Base-by-base conservation (phyloP, 2,888 invertebrate species). In the Psococerastis gibbosa region DNA sequence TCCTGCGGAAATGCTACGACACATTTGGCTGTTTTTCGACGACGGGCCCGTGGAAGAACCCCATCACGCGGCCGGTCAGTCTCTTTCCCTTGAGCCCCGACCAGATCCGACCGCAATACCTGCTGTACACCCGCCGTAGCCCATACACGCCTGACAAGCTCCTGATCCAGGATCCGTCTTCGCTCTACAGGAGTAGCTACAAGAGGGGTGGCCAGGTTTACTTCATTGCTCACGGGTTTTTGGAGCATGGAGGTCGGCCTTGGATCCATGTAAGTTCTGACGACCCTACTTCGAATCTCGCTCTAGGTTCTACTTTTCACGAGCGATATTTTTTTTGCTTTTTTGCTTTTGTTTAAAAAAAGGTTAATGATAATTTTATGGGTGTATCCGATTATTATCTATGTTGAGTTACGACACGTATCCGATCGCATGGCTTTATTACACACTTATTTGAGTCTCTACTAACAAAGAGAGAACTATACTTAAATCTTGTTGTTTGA, bases 221-320 rank as follows among this genome's bases (percentile, higher is more conserved):
- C 56, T 64, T 88, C 47, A 70, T 92, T 47, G 70, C 81, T 2
- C 92, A 92, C 55, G 92, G 91, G 1, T 92, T 85, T 58, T 63
- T 87, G 48, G 89, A 91, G 57, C 74, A 78, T 34, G 87, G 87
- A 1, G 71, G 76, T 48, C 78, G 80, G 53, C 62, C 69, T 41
- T 89, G 89, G 91, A 78, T 88, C 18, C 52, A 66, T 58, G 68
- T 68, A 48, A 56, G 59, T n/a, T n/a, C n/a, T n/a, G n/a, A n/a
- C n/a, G 49, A 44, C 20, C 20, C 13, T 3, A 18, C 16, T 16
- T n/a, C 22, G 13, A 8, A 33, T 22, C 22, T 13, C n/a, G n/a
- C n/a, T n/a, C n/a, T n/a, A n/a, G n/a, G n/a, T n/a, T n/a, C n/a
- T n/a, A n/a, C n/a, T n/a, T n/a, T n/a, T n/a, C n/a, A n/a, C n/a